A percentile compares a stretch with the other conserved stretches of the same genome.
Conservation (phyloP, 2,888 invertebrate genomes). For the Metallyticus violacea region DNA sequence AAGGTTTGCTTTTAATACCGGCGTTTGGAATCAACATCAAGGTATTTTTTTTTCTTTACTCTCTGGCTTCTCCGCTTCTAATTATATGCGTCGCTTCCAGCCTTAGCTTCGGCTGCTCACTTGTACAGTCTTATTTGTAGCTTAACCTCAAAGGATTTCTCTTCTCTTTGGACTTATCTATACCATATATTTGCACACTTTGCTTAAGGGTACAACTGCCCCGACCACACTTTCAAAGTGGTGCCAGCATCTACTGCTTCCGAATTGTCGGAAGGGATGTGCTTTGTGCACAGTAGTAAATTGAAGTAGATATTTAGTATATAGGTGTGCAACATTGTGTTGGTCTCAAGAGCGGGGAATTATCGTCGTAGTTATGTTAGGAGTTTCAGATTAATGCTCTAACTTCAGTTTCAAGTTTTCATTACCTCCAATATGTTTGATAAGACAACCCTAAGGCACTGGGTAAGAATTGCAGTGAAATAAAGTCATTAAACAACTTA, state of each 20-base stretch:
- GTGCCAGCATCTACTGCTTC: background rate
- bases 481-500: no score
- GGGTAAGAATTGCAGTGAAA: no score
- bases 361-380: no score
- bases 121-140: background rate
- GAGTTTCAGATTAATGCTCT: background rate
- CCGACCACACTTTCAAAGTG: background rate
- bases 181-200: background rate
- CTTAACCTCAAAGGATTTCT: background rate
- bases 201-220: no score
- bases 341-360: no score
- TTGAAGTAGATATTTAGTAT: background rate
- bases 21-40: no score
- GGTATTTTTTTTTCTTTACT: background rate
- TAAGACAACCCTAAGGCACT: no score
- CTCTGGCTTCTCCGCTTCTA: background rate
- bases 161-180: background rate
- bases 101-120: background rate
- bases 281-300: background rate
- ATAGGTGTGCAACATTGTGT: background rate
- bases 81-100: background rate
- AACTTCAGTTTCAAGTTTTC: no score
- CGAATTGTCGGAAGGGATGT: background rate
- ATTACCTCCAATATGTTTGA: no score
- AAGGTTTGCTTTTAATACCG: background rate